A percentile compares a stretch with the other conserved stretches of the same genome.
Conservation (phyloP, 2,888 invertebrate species). For the Drosophila melanosoma region DNA sequence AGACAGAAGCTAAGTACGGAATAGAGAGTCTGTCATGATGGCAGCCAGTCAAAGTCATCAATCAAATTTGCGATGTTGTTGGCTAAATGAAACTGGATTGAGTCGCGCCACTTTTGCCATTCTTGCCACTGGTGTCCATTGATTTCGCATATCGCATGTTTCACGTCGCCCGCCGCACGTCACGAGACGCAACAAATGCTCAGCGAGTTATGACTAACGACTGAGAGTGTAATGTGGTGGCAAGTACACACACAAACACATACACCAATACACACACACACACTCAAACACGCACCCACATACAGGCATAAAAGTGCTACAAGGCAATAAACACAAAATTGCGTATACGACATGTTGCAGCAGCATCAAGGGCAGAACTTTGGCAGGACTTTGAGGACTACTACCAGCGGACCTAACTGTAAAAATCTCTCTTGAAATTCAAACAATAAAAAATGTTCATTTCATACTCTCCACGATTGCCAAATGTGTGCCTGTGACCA, state of each 20-base stretch:
- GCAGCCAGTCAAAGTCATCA: conserved; percentile 67
- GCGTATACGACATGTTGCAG: conserved; percentile 71
- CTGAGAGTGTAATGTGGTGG: conserved; percentile 25
- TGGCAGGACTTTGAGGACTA: conserved; percentile 5
- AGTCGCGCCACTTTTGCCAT: conserved; percentile 22
- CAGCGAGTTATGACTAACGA: conserved; percentile 48
- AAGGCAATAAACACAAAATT: conserved; percentile 71
- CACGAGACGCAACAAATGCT: conserved; percentile 51
- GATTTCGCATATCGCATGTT: conserved; percentile 35
- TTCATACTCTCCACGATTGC: conserved; percentile 32
- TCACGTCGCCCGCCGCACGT: conserved; percentile 5
- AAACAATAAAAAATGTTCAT: conserved; percentile 66
- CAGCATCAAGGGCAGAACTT: conserved; percentile 45
- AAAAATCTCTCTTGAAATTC: conserved; percentile 57
- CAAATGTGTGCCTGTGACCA: conserved; percentile 23
- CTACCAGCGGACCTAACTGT: conserved; percentile 41
- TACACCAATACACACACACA: conserved; percentile 1
- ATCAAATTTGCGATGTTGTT: conserved; percentile 55
- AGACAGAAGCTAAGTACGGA: conserved; percentile 16
- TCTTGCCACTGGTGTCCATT: conserved; percentile 28
- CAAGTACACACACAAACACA: conserved; percentile 17
- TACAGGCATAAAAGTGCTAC: conserved; percentile 57
- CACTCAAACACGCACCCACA: not conserved
- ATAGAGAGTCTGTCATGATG: conserved; percentile 26
- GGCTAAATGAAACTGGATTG: conserved; percentile 45